Evolutionary conservation across 2,797 vertebrate genomes (phyloP).

Genomic region (Rhodeus uyekii): DNA sequence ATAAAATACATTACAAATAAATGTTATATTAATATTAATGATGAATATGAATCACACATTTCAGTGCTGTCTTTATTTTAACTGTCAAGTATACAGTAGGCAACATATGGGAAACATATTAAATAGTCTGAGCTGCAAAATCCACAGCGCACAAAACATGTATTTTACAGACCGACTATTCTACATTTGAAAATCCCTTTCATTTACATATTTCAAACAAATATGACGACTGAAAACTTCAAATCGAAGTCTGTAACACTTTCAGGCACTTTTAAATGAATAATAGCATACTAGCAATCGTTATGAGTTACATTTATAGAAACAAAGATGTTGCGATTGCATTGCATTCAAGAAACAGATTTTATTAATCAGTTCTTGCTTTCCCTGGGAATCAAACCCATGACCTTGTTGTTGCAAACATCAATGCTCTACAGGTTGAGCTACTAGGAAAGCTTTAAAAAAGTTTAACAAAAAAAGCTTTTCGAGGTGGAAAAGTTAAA

Average conservation of each 20-base stretch:
- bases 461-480: not conserved
- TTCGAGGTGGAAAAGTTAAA: not conserved
- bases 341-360: no score
- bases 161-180: not conserved
- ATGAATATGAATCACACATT: not conserved
- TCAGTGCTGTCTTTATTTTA: not conserved
- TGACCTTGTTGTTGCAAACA: no score
- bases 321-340: not conserved
- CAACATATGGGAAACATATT: not conserved
- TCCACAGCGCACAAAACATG: not conserved
- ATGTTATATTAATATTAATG: not conserved
- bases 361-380: no score
- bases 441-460: no score
- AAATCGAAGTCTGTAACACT: not conserved
- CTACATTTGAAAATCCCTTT: not conserved
- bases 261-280: not conserved
- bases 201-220: not conserved
- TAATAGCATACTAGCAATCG: not conserved
- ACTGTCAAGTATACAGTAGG: not conserved
- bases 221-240: not conserved
- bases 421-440: no score
- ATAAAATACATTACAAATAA: not conserved
- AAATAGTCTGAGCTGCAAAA: not conserved
- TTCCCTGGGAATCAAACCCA: no score
- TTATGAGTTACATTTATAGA: not conserved